phyloP scores from a whole-genome alignment of 2,113 vertebrate species.

The Hyaena hyaena region DNA sequence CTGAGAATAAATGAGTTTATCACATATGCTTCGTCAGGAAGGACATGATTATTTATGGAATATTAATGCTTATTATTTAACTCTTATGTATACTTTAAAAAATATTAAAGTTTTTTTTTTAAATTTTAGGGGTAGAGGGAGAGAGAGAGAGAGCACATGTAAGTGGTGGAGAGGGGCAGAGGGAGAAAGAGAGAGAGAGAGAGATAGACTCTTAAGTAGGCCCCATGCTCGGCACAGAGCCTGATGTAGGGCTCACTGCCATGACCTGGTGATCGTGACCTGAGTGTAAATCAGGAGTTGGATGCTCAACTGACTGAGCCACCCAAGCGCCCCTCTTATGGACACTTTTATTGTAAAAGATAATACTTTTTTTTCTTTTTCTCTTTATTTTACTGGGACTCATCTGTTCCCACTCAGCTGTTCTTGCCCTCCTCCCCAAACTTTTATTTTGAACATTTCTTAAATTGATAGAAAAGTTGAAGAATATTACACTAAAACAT shows the following conservation, averaged over 20 bases:
- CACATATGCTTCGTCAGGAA: not conserved
- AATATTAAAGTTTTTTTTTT: too few species aligned
- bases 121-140: too few species aligned
- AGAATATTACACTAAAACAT: not conserved
- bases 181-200: too few species aligned
- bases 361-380: not conserved
- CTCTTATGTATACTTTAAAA: not conserved
- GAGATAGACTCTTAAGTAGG: too few species aligned
- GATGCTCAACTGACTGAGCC: too few species aligned
- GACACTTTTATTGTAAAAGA: constrained; percentile 38
- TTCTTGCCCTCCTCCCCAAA: not conserved
- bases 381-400: not conserved
- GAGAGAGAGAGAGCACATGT: too few species aligned
- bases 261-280: too few species aligned
- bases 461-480: not conserved
- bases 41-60: constrained; percentile 10
- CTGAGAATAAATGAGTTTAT: constrained; percentile 22
- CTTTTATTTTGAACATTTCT: constrained; percentile 41
- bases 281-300: too few species aligned
- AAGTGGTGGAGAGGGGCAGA: too few species aligned
- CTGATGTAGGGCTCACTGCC: too few species aligned
- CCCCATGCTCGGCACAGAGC: too few species aligned
- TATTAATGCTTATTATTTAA: not conserved
- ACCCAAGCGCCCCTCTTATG: not conserved
- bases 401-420: not conserved